phyloP scores from a whole-genome alignment of 2,797 vertebrate genomes.

The Ctenopoma multispine region DNA sequence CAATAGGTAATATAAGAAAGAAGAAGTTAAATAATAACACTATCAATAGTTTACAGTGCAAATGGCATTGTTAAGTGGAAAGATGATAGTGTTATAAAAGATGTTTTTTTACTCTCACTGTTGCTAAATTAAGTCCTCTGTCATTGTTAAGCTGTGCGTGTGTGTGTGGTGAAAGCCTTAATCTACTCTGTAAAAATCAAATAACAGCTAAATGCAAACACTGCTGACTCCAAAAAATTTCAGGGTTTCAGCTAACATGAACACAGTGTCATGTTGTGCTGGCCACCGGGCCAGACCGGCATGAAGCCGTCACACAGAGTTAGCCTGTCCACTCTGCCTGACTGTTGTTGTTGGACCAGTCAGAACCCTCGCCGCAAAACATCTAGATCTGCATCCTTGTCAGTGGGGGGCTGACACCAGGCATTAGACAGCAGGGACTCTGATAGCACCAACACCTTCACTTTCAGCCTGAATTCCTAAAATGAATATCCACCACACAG shows the following conservation, averaged over 20 bases:
- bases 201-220: constrained; percentile 38
- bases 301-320: constrained; percentile 86
- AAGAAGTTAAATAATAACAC: neutral
- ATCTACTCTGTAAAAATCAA: constrained; percentile 22
- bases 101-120: neutral
- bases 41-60: neutral
- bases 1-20: constrained; percentile 11
- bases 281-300: constrained; percentile 71
- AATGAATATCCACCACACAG: constrained; percentile 37
- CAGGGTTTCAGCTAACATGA: constrained; percentile 54
- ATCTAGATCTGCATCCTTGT: constrained; percentile 75
- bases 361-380: constrained; percentile 72
- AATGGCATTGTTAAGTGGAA: neutral
- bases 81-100: neutral
- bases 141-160: neutral
- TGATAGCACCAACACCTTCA: constrained; percentile 77
- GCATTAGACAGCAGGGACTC: constrained; percentile 73
- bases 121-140: neutral
- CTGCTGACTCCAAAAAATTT: constrained; percentile 35
- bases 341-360: constrained; percentile 72
- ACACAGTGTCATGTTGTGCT: constrained; percentile 57
- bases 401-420: constrained; percentile 82
- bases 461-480: constrained; percentile 46
- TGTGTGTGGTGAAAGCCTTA: too few species aligned
- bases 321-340: constrained; percentile 62